Evolutionary conservation across 2,113 vertebrate species (phyloP), one percentile per base, ranked within the genome.

Genomic region (Vulpes ferrilata): DNA sequence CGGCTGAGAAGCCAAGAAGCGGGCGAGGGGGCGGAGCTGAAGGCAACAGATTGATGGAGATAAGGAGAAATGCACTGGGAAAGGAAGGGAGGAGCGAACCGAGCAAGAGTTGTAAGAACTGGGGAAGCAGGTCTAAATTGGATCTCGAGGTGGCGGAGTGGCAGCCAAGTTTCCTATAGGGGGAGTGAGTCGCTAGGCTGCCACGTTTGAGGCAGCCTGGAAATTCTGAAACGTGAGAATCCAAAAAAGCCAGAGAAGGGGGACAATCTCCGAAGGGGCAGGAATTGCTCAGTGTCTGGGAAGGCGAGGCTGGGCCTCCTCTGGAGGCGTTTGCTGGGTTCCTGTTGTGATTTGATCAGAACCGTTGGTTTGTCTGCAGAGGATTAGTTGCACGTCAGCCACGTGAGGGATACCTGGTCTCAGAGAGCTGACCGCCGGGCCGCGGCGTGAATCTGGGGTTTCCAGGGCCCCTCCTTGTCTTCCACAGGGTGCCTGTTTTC

Each of bases 41-140:
- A 88, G 30, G 73, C 62, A 95, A 93, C 93, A 98, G 97, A 97
- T 92, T 97, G 95, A 97, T 97, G 87, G 90, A 96, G 96, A 97
- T 95, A 95, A 96, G 93, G 83, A 96, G 96, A 97, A 97, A 94
- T 96, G 97, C 90, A 74, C 97, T 94, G 86, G 91, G 97, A 97
- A 74, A 90, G 85, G 71, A 43, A 93, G 38, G 96, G 96, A 73
- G 95, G 96, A 96, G 96, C 87, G 93, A 90, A 87, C 74, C 9
- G 3, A 94, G 35, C 88, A 90, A 97, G 98, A 97, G 96, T 95
- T 96, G 96, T 96, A 98, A 96, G 96, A 96, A 93, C 88, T 95
- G 94, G 92, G 96, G 97, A 97, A 97, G 93, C 96, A 93, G 93
- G 97, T 96, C 96, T 95, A 93, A 96, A 95, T 96, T 95, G 59